Percentiles rank a stretch among this genome's conserved stretches.
Conservation (phyloP, 2,888 invertebrate species). For the Ichneumon xanthorius region DNA sequence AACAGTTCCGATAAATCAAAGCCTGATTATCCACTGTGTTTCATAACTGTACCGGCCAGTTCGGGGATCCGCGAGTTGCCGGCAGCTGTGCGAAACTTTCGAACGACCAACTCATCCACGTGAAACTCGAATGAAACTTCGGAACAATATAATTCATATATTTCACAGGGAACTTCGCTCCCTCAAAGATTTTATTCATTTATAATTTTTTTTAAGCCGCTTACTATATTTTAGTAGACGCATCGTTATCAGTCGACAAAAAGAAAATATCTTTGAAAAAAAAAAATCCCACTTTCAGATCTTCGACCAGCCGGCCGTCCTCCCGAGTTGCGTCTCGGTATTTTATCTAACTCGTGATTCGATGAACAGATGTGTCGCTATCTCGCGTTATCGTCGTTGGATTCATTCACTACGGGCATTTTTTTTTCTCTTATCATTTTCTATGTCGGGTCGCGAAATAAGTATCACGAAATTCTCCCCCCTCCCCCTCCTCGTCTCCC, state of each 20-base stretch:
- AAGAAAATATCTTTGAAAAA: neutral
- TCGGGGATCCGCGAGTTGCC: neutral
- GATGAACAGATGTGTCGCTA: slow-evolving; percentile 33
- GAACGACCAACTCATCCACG: neutral
- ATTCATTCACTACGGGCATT: neutral
- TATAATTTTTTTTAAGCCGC: neutral
- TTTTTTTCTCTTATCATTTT: slow-evolving; percentile 8
- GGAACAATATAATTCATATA: neutral
- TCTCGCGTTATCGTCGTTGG: slow-evolving; percentile 20
- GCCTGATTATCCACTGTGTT: neutral
- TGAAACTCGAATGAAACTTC: neutral
- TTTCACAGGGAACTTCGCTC: neutral
- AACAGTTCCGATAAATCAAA: neutral
- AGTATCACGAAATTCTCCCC: neutral
- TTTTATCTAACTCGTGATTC: slow-evolving; percentile 2
- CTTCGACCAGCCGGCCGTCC: neutral
- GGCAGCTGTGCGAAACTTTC: neutral
- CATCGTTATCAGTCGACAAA: neutral
- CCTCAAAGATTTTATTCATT: neutral
- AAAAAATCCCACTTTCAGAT: neutral
- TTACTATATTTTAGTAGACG: no score
- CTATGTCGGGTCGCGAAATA: neutral
- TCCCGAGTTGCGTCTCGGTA: slow-evolving; percentile 5
- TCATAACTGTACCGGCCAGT: neutral
- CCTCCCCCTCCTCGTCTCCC: no score